Percentiles rank a stretch among this genome's conserved stretches.
Evolutionary conservation across 2,797 vertebrate species (phyloP).

Genomic region (Fistularia commersonii): DNA sequence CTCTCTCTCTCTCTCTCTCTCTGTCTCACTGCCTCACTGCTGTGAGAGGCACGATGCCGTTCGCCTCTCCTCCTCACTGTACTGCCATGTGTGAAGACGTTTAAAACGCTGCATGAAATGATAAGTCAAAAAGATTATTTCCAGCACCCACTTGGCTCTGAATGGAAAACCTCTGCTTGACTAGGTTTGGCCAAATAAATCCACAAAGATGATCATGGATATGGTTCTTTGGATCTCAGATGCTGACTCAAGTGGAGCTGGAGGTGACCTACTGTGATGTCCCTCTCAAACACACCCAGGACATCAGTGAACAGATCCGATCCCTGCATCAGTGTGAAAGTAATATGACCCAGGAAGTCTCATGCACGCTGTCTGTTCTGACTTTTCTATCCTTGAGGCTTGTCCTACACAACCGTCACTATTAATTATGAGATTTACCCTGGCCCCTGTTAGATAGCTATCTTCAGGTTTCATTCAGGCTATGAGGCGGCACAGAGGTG

Average conservation of each 20-base stretch:
- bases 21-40: background rate
- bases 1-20: slow-evolving; percentile 29
- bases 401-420: slow-evolving; percentile 19
- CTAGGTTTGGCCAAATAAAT: slow-evolving; percentile 14
- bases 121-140: slow-evolving; percentile 33
- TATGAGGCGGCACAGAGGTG: too few species aligned
- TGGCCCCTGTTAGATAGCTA: too few species aligned
- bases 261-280: slow-evolving; percentile 42
- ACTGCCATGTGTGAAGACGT: slow-evolving; percentile 19
- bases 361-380: slow-evolving; percentile 14
- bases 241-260: slow-evolving; percentile 36
- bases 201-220: background rate
- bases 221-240: slow-evolving; percentile 24
- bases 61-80: slow-evolving; percentile 36
- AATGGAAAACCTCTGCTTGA: slow-evolving; percentile 12
- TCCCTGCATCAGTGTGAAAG: slow-evolving; percentile 30
- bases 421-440: background rate
- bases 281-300: slow-evolving; percentile 33
- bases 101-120: slow-evolving; percentile 33
- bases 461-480: too few species aligned
- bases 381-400: slow-evolving; percentile 11
- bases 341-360: slow-evolving; percentile 47
- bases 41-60: slow-evolving; percentile 24
- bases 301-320: slow-evolving; percentile 39
- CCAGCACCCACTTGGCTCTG: slow-evolving; percentile 10